Percentiles rank a stretch among this genome's conserved stretches.
phyloP scores from a whole-genome alignment of 2,888 invertebrate genomes.

The Crossocerus cetratus region DNA sequence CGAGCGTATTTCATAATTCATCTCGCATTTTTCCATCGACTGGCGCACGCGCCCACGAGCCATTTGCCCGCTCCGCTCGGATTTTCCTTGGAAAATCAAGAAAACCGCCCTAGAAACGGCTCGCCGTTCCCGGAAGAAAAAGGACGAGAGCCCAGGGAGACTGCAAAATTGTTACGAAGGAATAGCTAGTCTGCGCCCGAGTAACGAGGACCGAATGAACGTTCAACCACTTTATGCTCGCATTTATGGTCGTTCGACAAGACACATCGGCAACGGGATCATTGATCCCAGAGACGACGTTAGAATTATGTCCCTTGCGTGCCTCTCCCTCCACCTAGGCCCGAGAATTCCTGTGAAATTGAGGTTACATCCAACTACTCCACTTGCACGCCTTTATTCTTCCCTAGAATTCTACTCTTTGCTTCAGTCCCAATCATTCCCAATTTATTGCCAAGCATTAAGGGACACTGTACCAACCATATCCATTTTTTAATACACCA shows the following conservation, averaged over 20 bases:
- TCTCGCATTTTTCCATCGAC: background rate
- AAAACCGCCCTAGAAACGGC: background rate
- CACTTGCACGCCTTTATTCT: too few species aligned
- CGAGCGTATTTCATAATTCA: conserved; percentile 1
- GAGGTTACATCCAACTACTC: too few species aligned
- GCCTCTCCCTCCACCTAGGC: background rate
- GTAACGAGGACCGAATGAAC: conserved; percentile 41
- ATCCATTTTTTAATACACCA: too few species aligned
- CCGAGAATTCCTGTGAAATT: too few species aligned
- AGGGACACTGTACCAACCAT: too few species aligned
- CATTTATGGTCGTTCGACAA: conserved; percentile 38
- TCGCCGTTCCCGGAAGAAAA: background rate
- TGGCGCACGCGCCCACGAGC: background rate
- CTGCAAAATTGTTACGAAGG: conserved; percentile 16
- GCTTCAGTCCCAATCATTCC: too few species aligned
- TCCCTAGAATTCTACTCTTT: too few species aligned
- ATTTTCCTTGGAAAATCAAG: conserved; percentile 1
- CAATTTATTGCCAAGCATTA: too few species aligned
- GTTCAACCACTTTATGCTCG: conserved; percentile 36
- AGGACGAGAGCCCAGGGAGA: conserved; percentile 17
- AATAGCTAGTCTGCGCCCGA: conserved; percentile 20
- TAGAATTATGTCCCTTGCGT: conserved; percentile 10
- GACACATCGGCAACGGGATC: conserved; percentile 21
- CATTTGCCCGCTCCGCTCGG: background rate
- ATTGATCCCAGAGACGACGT: conserved; percentile 25